phyloP scores from a whole-genome alignment of 2,113 vertebrate genomes.

The Podocnemis expansa region DNA sequence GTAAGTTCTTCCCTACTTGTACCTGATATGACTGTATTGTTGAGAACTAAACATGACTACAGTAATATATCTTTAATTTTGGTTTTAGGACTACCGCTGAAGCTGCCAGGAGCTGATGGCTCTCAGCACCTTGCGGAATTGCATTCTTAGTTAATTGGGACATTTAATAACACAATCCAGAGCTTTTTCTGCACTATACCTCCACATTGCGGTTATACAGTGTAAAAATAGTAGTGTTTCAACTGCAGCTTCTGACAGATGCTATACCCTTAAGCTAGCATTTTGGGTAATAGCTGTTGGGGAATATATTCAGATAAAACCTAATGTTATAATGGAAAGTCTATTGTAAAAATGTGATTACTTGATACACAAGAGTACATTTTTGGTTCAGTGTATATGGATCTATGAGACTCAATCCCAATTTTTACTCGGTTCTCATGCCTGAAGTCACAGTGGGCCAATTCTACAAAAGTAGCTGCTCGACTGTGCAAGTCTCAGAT shows the following conservation, averaged over 20 bases:
- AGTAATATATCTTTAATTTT: not conserved
- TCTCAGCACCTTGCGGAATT: not conserved
- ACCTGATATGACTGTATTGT: not conserved
- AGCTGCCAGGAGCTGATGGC: accelerated
- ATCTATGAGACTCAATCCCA: not conserved
- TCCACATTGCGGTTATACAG: not conserved
- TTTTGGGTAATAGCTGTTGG: not conserved
- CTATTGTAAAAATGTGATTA: not conserved
- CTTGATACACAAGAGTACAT: not conserved
- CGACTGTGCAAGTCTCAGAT: not conserved
- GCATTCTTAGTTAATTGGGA: not conserved
- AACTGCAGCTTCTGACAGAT: not conserved
- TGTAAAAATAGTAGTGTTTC: not conserved
- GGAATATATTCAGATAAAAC: not conserved
- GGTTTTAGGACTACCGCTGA: not conserved
- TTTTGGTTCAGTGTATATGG: not conserved
- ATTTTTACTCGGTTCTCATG: not conserved
- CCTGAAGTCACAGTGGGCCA: not conserved
- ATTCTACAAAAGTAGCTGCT: not conserved
- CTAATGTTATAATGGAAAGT: not conserved
- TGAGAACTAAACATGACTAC: not conserved
- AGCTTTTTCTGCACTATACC: not conserved
- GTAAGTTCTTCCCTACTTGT: not conserved
- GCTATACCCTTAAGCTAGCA: not conserved
- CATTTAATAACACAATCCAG: not conserved